A percentile compares a stretch with the other conserved stretches of the same genome.
Evolutionary conservation across 2,113 vertebrate species (phyloP).

Genomic region (Gnathonemus echidnorhynchus): DNA sequence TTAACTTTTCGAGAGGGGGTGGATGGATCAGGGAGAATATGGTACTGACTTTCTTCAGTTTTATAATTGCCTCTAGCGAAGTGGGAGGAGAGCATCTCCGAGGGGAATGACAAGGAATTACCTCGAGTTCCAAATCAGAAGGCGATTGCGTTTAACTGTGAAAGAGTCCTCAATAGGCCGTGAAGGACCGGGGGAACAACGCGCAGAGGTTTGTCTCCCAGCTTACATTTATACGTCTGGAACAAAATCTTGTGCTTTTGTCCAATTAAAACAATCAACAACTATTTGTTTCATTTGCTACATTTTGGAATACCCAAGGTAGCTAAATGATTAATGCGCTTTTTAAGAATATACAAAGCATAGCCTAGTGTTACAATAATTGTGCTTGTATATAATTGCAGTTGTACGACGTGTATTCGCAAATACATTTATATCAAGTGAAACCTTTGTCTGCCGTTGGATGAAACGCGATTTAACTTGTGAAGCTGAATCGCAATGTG

Average conservation of each 20-base stretch:
- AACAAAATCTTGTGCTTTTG: neutral
- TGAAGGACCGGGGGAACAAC: neutral
- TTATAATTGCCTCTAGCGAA: conserved; percentile 2
- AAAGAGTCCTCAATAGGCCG: neutral
- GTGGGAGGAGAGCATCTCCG: conserved; percentile 6
- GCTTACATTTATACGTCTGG: neutral
- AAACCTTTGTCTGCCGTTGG: neutral
- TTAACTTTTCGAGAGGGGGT: conserved; percentile 46
- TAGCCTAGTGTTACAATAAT: neutral
- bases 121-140: conserved; percentile 30
- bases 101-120: conserved; percentile 27
- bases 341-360: neutral
- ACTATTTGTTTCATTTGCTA: neutral
- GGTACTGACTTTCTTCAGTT: conserved; percentile 13
- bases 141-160: neutral
- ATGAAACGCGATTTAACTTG: neutral
- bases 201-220: neutral
- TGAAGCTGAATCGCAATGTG: neutral
- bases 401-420: neutral
- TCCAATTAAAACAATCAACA: neutral
- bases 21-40: conserved; percentile 20
- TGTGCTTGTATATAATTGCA: neutral
- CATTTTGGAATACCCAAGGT: neutral
- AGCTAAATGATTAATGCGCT: neutral
- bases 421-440: neutral